A percentile compares a stretch with the other conserved stretches of the same genome.
phyloP scores from a whole-genome alignment of 2,888 invertebrate genomes.

The Drosophila dives region DNA sequence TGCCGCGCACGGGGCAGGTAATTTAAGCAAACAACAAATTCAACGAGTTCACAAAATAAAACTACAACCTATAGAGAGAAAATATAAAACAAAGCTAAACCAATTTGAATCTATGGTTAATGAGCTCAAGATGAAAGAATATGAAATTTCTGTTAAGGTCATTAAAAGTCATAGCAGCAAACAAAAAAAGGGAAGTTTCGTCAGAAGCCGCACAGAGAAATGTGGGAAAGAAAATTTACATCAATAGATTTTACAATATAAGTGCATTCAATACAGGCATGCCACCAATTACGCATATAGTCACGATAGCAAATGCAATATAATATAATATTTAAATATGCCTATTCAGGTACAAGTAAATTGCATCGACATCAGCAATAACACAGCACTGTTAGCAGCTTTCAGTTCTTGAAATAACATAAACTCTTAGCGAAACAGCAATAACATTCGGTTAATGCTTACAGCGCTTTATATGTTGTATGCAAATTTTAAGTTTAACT shows the following conservation, averaged over 20 bases:
- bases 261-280: slow-evolving; percentile 5
- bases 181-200: slow-evolving; percentile 10
- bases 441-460: background rate
- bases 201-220: slow-evolving; percentile 7
- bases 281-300: background rate
- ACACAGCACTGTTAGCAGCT: background rate
- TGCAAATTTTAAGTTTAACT: slow-evolving; percentile 35
- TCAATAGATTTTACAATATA: slow-evolving; percentile 5
- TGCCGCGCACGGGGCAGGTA: slow-evolving; percentile 54
- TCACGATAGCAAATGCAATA: background rate
- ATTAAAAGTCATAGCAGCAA: slow-evolving; percentile 23
- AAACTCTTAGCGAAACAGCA: background rate
- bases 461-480: slow-evolving; percentile 6
- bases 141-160: slow-evolving; percentile 32
- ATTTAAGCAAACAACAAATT: slow-evolving; percentile 74
- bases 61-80: slow-evolving; percentile 25
- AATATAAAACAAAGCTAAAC: slow-evolving; percentile 10
- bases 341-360: background rate
- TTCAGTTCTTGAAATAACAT: background rate
- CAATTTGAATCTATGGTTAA: slow-evolving; percentile 47
- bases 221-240: background rate
- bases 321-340: background rate
- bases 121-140: slow-evolving; percentile 48
- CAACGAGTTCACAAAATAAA: slow-evolving; percentile 45
- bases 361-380: background rate